phyloP scores from a whole-genome alignment of 1,140 invertebrate genomes.

The Sinonovacula constricta region DNA sequence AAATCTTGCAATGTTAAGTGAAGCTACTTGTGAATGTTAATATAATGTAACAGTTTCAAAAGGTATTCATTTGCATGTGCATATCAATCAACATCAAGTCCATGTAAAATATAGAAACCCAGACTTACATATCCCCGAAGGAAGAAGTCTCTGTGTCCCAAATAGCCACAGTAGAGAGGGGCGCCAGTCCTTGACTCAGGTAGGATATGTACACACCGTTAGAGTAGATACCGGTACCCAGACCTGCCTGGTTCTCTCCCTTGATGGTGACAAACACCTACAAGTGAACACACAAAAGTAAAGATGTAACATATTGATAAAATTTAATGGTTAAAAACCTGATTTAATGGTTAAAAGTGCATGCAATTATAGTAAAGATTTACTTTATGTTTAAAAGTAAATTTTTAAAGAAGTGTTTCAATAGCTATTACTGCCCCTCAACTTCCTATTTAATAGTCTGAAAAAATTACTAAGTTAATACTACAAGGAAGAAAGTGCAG shows the following conservation, averaged over 20 bases:
- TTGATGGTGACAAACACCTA: slow-evolving; percentile 59
- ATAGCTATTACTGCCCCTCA: neutral
- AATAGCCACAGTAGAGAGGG: slow-evolving; percentile 39
- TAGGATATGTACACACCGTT: slow-evolving; percentile 56
- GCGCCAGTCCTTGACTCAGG: slow-evolving; percentile 53
- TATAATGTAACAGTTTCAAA: too few relatives aligned
- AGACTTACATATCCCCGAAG: slow-evolving; percentile 56
- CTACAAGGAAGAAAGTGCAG: too few relatives aligned
- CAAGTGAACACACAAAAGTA: neutral
- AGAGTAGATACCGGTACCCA: neutral
- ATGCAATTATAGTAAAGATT: neutral
- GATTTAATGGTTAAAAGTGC: too few relatives aligned
- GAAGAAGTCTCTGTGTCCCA: slow-evolving; percentile 24
- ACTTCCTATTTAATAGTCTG: neutral
- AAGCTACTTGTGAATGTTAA: too few relatives aligned
- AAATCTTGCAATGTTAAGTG: too few relatives aligned
- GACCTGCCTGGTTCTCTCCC: slow-evolving; percentile 39
- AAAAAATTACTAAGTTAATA: too few relatives aligned
- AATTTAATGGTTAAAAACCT: too few relatives aligned
- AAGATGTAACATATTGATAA: neutral
- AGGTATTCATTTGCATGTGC: too few relatives aligned
- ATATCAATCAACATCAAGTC: too few relatives aligned
- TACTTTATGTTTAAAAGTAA: neutral
- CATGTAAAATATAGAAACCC: too few relatives aligned
- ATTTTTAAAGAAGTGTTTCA: neutral